Base-by-base conservation (phyloP, 1,140 invertebrate genomes). In the Drosophila littoralis region DNA sequence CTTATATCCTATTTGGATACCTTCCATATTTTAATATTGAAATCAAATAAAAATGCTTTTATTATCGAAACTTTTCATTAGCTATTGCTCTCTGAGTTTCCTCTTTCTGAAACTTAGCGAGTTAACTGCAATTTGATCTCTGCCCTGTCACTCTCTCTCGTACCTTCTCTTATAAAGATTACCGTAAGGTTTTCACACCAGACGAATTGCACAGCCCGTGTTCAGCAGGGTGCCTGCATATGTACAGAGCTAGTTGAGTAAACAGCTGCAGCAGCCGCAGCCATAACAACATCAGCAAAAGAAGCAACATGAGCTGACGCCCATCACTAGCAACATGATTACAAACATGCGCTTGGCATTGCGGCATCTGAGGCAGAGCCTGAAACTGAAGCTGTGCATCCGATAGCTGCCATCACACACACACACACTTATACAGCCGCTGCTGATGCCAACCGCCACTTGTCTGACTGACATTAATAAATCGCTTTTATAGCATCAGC, bases 381-480 rank as follows among this genome's bases (percentile, higher is more conserved):
- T 38, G 51, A 32, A 35, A 48, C 45, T 70, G 55, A 59, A 13
- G 57, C 67, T 60, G 8, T 75, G 78, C 40, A 59, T 36, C 35
- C 57, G 35, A 58, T 68, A 33, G 54, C 57, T 61, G 43, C 55
- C 54, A 61, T 32, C n/a, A 13, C 40, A 45, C 32, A 54, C 32
- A 65, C 12, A 36, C 40, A 33, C 28, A 33, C 55, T 15, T 1
- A 58, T 6, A n/a, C 71, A 61, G 32, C 64, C 75, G 51, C 61
- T 65, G 48, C 75, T 59, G 66, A 85, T 78, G 74, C 80, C 84
- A 79, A 64, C 76, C 76, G 77, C 72, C 84, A 89, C 84, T 88
- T 88, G 80, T 86, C 83, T 83, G 83, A 79, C 84, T 89, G 84
- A 88, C 84, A 84, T 88, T 89, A 88, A 88, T 89, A 88, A 88